These are phyloP conservation scores for Bellardia bayeri DNA, from an alignment of 2,888 invertebrate genomes.

Conservation along the genomic window DNA sequence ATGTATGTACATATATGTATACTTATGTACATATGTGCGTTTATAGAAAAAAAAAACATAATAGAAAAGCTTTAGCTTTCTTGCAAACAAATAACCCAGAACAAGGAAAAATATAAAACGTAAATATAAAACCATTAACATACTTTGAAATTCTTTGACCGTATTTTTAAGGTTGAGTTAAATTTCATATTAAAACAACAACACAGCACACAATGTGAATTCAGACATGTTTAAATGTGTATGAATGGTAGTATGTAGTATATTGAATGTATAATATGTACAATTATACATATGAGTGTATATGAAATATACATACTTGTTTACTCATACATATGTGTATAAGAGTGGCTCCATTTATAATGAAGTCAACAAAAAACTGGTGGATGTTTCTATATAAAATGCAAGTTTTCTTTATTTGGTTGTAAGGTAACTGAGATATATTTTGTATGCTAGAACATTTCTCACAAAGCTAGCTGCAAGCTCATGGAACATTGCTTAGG, in stretches of 20 bases:
- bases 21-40: neutral
- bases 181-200: constrained; percentile 44
- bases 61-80: constrained; percentile 8
- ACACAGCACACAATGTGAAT: neutral
- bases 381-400: no score
- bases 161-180: constrained; percentile 66
- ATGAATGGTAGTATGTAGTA: neutral
- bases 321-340: neutral
- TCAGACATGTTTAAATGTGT: constrained; percentile 4
- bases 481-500: no score
- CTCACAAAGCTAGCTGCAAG: no score
- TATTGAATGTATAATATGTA: constrained; percentile 8
- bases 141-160: constrained; percentile 72
- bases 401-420: no score
- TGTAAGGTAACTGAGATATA: no score
- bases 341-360: no score
- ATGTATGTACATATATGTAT: neutral
- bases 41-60: neutral
- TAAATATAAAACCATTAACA: constrained; percentile 50
- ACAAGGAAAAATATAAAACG: neutral
- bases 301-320: neutral
- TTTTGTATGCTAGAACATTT: no score
- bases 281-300: neutral
- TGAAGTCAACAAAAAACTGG: no score
- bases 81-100: constrained; percentile 15